Evolutionary conservation across 2,113 vertebrate species (phyloP), one percentile per base, ranked within the genome.

Genomic region (Vulpes vulpes): DNA sequence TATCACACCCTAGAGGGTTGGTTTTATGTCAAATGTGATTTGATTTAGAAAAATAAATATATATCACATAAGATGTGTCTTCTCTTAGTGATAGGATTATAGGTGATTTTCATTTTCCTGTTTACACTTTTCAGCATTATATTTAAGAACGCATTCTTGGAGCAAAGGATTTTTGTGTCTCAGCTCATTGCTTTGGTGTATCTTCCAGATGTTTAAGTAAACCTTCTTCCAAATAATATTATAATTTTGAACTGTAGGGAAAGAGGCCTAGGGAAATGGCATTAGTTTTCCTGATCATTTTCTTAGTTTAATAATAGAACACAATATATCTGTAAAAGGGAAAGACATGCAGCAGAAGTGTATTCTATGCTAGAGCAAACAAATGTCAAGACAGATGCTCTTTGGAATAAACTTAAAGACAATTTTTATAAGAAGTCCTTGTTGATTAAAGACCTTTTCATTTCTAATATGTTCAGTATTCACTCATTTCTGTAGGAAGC

Each of bases 21-120:
- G 6, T 43, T 83, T 57, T 91, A 81, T 32, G 12, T 85, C 76
- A 95, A 95, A 83, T 87, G 15, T 92, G 67, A 51, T 88, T 94
- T 93, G 74, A 96, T 91, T 96, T 79, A 93, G 76, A 79, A 96
- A 92, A 95, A 86, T 60, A 93, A 93, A 86, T 73, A 93, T 5
- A 25, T 82, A 82, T 92, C 27, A 30, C 2, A 20, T 8, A 81
- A 35, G 38, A 74, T 83, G 59, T 88, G 27, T 60, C 59, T 65
- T 43, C 23, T 92, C 22, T 49, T 49, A 78, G 35, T 79, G 35
- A 86, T 91, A 22, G 49, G 35, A 91, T 87, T 92, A 43, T 73
- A 27, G 22, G 35, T 81, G 74, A 83, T 90, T 95, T 94, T 95
- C n/a, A 67, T 67, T 88, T 92, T 96, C 57, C 57, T 91, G 38